Conservation (phyloP, 2,888 invertebrate species). For the Hydroisotoma schaefferi region DNA sequence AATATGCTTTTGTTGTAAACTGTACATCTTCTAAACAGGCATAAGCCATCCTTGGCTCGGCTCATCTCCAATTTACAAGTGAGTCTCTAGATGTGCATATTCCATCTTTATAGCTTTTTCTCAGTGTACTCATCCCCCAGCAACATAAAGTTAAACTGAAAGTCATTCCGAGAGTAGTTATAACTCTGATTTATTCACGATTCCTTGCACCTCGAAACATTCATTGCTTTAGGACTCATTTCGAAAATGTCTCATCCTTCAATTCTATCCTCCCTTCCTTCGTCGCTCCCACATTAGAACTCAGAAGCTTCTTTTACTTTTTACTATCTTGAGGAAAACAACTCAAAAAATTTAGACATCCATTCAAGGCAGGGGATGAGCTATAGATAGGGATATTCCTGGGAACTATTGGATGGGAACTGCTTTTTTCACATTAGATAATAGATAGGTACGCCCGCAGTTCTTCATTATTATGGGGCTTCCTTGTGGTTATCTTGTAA, state of each 20-base stretch:
- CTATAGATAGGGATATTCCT: no score
- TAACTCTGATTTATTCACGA: conserved; percentile 16
- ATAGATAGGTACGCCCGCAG: not conserved
- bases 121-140: not conserved
- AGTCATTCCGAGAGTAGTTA: conserved; percentile 2
- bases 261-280: conserved; percentile 15
- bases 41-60: not conserved
- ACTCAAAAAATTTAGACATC: conserved; percentile 1
- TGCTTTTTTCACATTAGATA: no score
- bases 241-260: conserved; percentile 20
- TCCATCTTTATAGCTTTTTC: not conserved
- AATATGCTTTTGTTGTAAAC: not conserved
- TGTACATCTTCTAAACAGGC: no score
- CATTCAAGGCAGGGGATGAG: no score
- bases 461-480: not conserved
- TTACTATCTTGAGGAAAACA: conserved; percentile 12
- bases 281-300: no score
- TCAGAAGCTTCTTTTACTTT: no score
- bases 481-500: no score
- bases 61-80: not conserved
- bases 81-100: not conserved
- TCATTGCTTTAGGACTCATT: conserved; percentile 12
- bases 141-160: not conserved
- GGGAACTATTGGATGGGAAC: no score
- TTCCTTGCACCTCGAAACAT: conserved; percentile 4